Conservation (phyloP, 1,140 invertebrate species). For the Drosophila azteca region DNA sequence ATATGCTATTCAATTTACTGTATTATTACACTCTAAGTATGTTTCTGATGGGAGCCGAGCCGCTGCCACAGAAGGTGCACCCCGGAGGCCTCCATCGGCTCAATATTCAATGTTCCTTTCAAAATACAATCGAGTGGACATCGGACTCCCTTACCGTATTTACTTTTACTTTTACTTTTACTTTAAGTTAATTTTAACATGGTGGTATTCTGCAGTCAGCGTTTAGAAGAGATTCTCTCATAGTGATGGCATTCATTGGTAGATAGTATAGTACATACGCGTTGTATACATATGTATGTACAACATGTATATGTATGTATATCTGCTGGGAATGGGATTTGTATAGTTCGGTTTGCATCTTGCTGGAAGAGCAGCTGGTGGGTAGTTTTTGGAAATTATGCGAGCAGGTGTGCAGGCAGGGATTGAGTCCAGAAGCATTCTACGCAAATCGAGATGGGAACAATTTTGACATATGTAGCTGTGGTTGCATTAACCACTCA, state of each 20-base stretch:
- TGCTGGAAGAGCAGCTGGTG: slow-evolving; percentile 73
- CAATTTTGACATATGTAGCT: background rate
- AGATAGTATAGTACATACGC: slow-evolving; percentile 10
- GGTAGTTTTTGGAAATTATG: slow-evolving; percentile 52
- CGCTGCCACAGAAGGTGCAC: slow-evolving; percentile 26
- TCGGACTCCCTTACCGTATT: slow-evolving; percentile 39
- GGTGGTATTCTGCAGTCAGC: slow-evolving; percentile 83
- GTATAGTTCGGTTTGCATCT: slow-evolving; percentile 50
- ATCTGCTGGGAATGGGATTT: slow-evolving; percentile 29
- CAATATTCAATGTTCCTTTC: slow-evolving; percentile 42
- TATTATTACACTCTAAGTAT: slow-evolving; percentile 44
- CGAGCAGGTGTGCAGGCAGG: slow-evolving; percentile 18
- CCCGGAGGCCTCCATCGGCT: slow-evolving; percentile 26
- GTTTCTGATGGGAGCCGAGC: slow-evolving; percentile 50
- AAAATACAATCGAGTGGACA: slow-evolving; percentile 58
- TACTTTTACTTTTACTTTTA: slow-evolving; percentile 28
- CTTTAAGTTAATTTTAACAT: slow-evolving; percentile 66
- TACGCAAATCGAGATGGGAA: slow-evolving; percentile 12
- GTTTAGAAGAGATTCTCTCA: slow-evolving; percentile 79
- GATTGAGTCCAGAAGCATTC: slow-evolving; percentile 34
- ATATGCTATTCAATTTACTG: slow-evolving; percentile 49
- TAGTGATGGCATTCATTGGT: slow-evolving; percentile 69
- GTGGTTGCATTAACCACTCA: no score
- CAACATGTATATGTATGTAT: background rate
- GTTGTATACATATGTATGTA: no score